Conservation (phyloP, 2,797 vertebrate species). For the Chiroxiphia lanceolata region DNA sequence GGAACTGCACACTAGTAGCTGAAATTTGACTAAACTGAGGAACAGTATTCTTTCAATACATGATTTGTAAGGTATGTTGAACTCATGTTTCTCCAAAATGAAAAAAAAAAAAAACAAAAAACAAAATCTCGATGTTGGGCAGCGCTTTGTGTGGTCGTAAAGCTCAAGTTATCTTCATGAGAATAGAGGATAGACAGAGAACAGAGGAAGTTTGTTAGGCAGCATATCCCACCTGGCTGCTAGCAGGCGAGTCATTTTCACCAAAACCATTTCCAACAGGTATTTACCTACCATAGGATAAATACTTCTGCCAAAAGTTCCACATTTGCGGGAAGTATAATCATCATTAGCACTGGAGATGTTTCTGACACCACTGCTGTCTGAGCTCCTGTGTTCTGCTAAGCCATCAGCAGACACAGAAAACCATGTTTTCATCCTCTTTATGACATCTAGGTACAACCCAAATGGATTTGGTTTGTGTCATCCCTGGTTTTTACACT, state of each 20-base stretch:
- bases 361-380: background rate
- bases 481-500: background rate
- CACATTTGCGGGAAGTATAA: background rate
- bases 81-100: background rate
- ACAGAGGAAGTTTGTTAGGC: background rate
- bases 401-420: background rate
- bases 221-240: background rate
- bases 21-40: background rate
- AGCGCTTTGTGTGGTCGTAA: background rate
- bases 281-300: background rate
- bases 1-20: too few species aligned
- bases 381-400: background rate
- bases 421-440: background rate
- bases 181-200: background rate
- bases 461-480: accelerated
- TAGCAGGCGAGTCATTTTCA: accelerated
- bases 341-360: accelerated
- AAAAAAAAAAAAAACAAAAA: background rate
- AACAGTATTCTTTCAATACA: background rate
- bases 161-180: background rate
- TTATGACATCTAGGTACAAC: background rate
- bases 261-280: background rate
- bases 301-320: background rate
- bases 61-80: background rate
- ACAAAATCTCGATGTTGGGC: background rate